Percentiles rank a stretch among this genome's conserved stretches.
Evolutionary conservation across 2,888 invertebrate genomes (phyloP).

Genomic region (Drosophila meridionalis): DNA sequence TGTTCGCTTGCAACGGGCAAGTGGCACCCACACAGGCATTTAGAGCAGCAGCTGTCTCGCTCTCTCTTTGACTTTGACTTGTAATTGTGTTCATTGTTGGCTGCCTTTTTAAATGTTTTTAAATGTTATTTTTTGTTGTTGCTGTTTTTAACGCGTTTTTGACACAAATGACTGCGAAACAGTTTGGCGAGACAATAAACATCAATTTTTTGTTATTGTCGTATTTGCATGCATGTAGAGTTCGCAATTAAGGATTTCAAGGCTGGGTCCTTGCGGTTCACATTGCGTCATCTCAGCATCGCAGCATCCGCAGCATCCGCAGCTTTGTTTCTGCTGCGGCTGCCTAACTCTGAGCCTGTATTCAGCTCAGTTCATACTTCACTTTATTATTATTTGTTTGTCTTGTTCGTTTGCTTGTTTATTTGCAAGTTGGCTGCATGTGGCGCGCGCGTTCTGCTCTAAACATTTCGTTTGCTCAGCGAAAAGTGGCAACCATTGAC

Average conservation of each 20-base stretch:
- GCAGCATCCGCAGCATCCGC: conserved; percentile 6
- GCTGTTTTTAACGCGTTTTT: conserved; percentile 29
- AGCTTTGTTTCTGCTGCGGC: conserved; percentile 13
- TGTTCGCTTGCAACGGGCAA: conserved; percentile 33
- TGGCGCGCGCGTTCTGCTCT: conserved; percentile 30
- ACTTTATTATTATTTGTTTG: conserved; percentile 18
- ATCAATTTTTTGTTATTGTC: conserved; percentile 41
- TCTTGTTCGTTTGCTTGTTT: conserved; percentile 4
- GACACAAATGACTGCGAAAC: conserved; percentile 37
- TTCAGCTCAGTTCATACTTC: conserved; percentile 16
- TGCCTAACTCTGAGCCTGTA: conserved; percentile 12
- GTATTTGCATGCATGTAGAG: conserved; percentile 10
- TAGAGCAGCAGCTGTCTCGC: conserved; percentile 46
- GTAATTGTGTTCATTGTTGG: conserved; percentile 65
- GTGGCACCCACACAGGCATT: conserved; percentile 64
- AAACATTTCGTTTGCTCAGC: conserved; percentile 67
- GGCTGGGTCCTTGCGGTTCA: conserved; percentile 64
- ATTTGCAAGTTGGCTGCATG: conserved; percentile 27
- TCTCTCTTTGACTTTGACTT: conserved; percentile 73
- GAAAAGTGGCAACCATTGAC: conserved; percentile 57
- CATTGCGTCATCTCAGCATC: conserved; percentile 41
- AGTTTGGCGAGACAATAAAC: conserved; percentile 61
- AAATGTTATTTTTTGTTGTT: conserved; percentile 10
- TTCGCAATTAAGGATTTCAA: conserved; percentile 73
- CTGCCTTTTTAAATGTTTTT: conserved; percentile 19